Evolutionary conservation across 2,888 invertebrate genomes (phyloP), one percentile per base, ranked within the genome.

Genomic region (Drosophila conformis): DNA sequence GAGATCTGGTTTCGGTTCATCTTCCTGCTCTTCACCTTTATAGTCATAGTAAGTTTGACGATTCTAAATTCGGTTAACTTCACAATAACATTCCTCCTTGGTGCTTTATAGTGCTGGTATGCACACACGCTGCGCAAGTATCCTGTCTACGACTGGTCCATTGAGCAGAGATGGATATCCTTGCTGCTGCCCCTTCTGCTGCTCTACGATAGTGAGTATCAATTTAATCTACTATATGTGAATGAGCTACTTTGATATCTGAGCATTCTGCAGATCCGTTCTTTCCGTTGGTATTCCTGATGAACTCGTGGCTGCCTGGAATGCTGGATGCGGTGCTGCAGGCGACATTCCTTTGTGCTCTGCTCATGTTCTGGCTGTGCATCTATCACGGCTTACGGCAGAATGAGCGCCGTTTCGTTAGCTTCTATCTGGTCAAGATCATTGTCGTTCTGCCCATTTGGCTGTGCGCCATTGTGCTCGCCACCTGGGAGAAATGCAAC

Each of bases 1-100:
- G 99, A 99, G 94, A 98, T 99, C 74, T 99, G 99, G 98, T 98
- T 99, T 92, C 94, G 99, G 82, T 97, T 99, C 92, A 97, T 99
- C 88, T 99, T 99, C 93, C 94, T 99, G 59, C 94, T 98, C 49
- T 95, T 97, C 48, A 96, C 98, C 2, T 99, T 99, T 92, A 93
- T 96, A 69, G 96, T 97, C 42, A 96, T 97, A 84, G 98, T 98
- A 95, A 96, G 96, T 64, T 36, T 0, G 25, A 11, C 11, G n/a
- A 33, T 18, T 2, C 4, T 1, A 15, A 35, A 11, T 11, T 1
- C 33, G 13, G 0, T 31, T 0, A 8, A 21, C 0, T 2, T 31
- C 18, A 2, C 1, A 35, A 33, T 7, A 18, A 65, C 10, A 25
- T 29, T 35, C 8, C 11, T n/a, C 11, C 6, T 21, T 48, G 46